phyloP scores from a whole-genome alignment of 2,888 invertebrate genomes.

The Trichopria drosophilae region DNA sequence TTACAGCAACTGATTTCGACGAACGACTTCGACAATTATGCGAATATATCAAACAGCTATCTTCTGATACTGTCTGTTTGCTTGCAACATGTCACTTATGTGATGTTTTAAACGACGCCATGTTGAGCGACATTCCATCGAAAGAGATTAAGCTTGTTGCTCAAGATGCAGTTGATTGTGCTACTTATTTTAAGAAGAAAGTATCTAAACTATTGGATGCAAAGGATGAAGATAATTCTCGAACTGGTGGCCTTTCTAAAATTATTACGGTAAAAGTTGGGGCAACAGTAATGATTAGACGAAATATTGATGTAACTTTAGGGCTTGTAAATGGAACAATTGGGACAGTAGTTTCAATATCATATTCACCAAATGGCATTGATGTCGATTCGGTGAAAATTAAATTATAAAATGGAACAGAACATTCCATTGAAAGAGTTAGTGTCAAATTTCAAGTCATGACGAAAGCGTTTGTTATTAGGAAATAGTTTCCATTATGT shows the following conservation, averaged over 20 bases:
- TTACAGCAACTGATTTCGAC: constrained; percentile 4
- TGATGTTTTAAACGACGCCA: constrained; percentile 40
- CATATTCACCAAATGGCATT: constrained; percentile 10
- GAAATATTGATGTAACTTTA: constrained; percentile 39
- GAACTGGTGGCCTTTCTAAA: no score
- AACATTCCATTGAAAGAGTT: constrained; percentile 30
- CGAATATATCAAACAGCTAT: constrained; percentile 34
- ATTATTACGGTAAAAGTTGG: constrained; percentile 25
- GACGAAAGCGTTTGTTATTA: constrained; percentile 26
- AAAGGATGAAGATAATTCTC: constrained; percentile 33
- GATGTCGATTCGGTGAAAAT: constrained; percentile 32
- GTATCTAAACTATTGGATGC: constrained; percentile 3
- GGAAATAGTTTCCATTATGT: constrained; percentile 39
- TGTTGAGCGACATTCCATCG: constrained; percentile 36
- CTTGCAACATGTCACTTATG: constrained; percentile 44
- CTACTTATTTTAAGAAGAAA: constrained; percentile 10
- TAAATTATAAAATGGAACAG: constrained; percentile 21
- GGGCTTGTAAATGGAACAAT: constrained; percentile 42
- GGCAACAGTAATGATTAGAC: constrained; percentile 37
- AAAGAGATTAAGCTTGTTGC: constrained; percentile 34
- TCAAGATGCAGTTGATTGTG: constrained; percentile 6
- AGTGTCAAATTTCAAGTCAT: constrained; percentile 39
- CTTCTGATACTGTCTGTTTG: constrained; percentile 42
- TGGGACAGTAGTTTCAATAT: constrained; percentile 29
- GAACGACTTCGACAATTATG: constrained; percentile 34